Base-by-base conservation (phyloP, 2,888 invertebrate genomes). In the Tipula lateralis region DNA sequence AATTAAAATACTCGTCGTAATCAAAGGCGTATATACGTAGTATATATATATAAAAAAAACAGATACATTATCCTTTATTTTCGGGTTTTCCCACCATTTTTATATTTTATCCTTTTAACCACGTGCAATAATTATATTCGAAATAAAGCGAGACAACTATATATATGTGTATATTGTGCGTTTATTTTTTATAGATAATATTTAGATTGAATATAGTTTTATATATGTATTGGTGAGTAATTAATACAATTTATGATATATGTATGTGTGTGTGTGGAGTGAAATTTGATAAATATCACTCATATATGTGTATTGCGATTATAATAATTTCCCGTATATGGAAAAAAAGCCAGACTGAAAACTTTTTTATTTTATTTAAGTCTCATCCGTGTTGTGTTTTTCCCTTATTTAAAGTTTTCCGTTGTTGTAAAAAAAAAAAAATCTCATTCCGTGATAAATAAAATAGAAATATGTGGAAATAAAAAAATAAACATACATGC, bases 51-150 rank as follows among this genome's bases (percentile, higher is more conserved):
- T 50, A 50, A 50, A 50, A 66, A 66, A 66, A 66, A 66, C 24
- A 66, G 66, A 66, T 24, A 66, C 66, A 66, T 66, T 66, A 66
- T 66, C 66, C 66, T 66, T 66, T 66, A 2, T 66, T 66, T 66
- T 66, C 66, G 66, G 66, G 66, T 66, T 66, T 66, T 66, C 66
- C 66, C 66, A 66, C 66, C 66, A 66, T 66, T 66, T 66, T 66
- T 66, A 24, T 44, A n/a, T 44, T 44, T 44, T 44, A 44, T 66
- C 66, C 7, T 24, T 66, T 66, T 66, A 66, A 66, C 66, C 66
- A 66, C 66, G 66, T 66, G 66, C 24, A 66, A 66, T 66, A 66
- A 66, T 66, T 66, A 24, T 24, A 66, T 66, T 66, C 12, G 66
- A 66, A 24, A 24, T 66, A 66, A 66, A 24, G 66, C 24, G 66